These are phyloP conservation scores for Ceratitis capitata DNA, from an alignment of 1,140 invertebrate genomes.

Conservation along the genomic window DNA sequence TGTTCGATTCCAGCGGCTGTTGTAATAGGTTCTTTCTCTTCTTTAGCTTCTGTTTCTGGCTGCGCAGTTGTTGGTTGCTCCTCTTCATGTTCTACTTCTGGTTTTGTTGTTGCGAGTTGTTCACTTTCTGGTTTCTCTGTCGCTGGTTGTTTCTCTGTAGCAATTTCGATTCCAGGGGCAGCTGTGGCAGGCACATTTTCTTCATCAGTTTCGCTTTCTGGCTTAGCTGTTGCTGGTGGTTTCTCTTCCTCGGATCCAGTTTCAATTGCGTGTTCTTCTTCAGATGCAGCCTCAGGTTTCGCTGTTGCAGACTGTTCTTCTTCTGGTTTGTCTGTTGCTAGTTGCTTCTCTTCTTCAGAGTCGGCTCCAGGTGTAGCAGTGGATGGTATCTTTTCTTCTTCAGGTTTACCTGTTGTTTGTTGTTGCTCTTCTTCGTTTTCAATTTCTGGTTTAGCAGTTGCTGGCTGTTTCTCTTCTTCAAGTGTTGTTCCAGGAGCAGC, in stretches of 20 bases:
- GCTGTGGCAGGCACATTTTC: neutral
- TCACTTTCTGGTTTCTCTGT: constrained; percentile 25
- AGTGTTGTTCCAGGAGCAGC: neutral
- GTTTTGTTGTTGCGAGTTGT: constrained; percentile 43
- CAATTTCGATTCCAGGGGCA: neutral
- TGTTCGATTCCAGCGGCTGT: neutral
- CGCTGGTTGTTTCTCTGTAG: constrained; percentile 17
- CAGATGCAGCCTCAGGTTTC: neutral
- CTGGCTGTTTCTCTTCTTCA: constrained; percentile 16
- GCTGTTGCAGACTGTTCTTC: constrained; percentile 38
- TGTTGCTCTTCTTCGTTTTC: neutral
- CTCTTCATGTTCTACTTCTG: constrained; percentile 38
- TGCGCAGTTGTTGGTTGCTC: neutral
- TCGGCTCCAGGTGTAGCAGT: neutral
- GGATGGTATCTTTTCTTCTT: neutral
- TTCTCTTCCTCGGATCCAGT: constrained; percentile 13
- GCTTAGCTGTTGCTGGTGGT: neutral
- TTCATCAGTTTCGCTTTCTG: neutral
- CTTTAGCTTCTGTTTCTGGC: constrained; percentile 29
- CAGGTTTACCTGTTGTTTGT: neutral
- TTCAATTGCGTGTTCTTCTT: neutral
- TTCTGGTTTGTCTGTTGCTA: constrained; percentile 40
- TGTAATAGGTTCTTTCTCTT: neutral
- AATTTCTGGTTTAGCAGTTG: neutral
- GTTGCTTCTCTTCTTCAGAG: constrained; percentile 44